These are phyloP conservation scores for Caligus rogercresseyi DNA, from an alignment of 1,140 invertebrate genomes.

Conservation along the genomic window DNA sequence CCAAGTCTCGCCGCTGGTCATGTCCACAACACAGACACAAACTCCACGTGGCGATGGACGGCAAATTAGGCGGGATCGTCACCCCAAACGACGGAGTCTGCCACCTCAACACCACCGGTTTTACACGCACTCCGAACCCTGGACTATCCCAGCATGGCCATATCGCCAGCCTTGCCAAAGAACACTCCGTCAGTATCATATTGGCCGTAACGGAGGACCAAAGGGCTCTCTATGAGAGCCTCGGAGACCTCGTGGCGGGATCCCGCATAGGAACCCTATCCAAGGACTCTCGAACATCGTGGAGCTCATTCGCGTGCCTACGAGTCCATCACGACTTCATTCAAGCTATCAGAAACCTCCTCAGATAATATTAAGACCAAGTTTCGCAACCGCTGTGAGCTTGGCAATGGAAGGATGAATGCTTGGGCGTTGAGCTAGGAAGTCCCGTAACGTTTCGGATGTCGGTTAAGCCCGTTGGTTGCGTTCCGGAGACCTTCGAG, in stretches of 20 bases:
- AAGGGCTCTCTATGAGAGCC: conserved; percentile 34
- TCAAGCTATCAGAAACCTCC: conserved; percentile 51
- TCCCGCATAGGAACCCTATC: conserved; percentile 37
- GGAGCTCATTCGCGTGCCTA: conserved; percentile 37
- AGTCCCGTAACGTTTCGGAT: conserved; percentile 1
- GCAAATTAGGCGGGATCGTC: conserved; percentile 59
- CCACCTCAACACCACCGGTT: conserved; percentile 47
- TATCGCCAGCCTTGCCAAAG: conserved; percentile 32
- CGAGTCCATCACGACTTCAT: conserved; percentile 68
- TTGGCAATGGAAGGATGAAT: background rate
- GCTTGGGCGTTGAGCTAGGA: background rate
- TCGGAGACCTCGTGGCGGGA: conserved; percentile 30
- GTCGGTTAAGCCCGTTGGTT: conserved; percentile 13
- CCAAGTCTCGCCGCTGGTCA: conserved; percentile 35
- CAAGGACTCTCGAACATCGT: conserved; percentile 44
- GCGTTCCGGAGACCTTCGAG: background rate
- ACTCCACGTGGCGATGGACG: conserved; percentile 40
- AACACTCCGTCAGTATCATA: conserved; percentile 43
- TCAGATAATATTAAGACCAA: background rate
- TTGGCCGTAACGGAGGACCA: conserved; percentile 43
- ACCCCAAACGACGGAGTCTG: conserved; percentile 82
- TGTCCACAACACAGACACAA: conserved; percentile 39
- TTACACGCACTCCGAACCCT: conserved; percentile 45
- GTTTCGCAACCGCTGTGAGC: background rate
- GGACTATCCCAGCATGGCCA: conserved; percentile 55